phyloP scores from a whole-genome alignment of 2,113 vertebrate genomes.

The Eudorcas thomsonii region DNA sequence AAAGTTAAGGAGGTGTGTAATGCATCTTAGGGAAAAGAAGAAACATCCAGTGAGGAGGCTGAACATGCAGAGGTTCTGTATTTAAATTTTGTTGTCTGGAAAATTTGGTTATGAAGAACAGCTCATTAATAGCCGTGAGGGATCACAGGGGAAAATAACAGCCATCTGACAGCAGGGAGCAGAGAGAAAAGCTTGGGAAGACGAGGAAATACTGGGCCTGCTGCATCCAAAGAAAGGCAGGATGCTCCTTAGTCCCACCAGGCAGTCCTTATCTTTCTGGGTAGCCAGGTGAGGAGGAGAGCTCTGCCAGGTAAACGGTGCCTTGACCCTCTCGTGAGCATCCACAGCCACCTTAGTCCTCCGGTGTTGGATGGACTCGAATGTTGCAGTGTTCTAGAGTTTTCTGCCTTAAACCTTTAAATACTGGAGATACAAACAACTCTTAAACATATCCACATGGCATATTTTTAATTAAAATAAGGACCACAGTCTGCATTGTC shows the following conservation, averaged over 20 bases:
- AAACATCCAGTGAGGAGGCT: not conserved
- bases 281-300: not conserved
- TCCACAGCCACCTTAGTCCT: not conserved
- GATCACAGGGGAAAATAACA: not conserved
- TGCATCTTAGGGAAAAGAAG: not conserved
- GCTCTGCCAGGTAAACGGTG: not conserved
- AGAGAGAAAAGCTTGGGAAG: not conserved
- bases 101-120: conserved; percentile 31
- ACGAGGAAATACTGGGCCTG: not conserved
- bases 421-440: not conserved
- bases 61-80: not conserved
- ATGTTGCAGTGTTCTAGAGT: not conserved
- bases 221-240: not conserved
- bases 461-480: conserved; percentile 52
- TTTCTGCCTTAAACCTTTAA: not conserved
- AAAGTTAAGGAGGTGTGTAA: not conserved
- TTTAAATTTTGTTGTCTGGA: conserved; percentile 44
- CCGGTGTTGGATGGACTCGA: not conserved
- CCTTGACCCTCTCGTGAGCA: not conserved
- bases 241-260: not conserved
- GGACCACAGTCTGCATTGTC: not conserved
- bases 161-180: not conserved
- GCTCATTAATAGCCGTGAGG: not conserved
- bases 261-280: not conserved
- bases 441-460: not conserved